Percentiles rank a stretch among this genome's conserved stretches.
Evolutionary conservation across 2,888 invertebrate genomes (phyloP).

Genomic region (Fragum whitleyi): DNA sequence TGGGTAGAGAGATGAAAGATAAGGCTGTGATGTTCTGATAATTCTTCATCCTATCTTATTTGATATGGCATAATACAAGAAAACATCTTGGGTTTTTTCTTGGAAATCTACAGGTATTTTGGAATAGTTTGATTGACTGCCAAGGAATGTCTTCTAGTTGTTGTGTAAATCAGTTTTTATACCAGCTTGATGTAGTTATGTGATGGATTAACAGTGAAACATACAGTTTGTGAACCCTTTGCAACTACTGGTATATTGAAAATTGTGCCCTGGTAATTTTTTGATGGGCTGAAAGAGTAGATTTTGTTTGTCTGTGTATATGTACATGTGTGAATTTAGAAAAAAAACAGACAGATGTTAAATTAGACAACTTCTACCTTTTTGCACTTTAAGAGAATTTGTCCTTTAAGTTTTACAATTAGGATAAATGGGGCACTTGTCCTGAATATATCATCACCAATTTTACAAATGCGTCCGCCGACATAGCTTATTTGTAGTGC

Average conservation of each 20-base stretch:
- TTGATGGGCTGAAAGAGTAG: no score
- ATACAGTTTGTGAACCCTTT: background rate
- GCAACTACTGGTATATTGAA: no score
- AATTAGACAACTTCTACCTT: background rate
- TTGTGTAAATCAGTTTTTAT: constrained; percentile 7
- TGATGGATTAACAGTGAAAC: constrained; percentile 2
- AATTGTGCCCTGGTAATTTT: no score
- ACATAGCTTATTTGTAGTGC: no score
- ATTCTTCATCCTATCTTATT: background rate
- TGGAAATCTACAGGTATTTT: constrained; percentile 11
- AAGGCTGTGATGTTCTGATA: constrained; percentile 9
- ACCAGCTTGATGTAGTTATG: background rate
- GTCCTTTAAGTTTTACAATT: no score
- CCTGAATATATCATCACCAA: no score
- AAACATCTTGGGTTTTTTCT: background rate
- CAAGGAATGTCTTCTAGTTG: constrained; percentile 25
- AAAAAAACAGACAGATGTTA: background rate
- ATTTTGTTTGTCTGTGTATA: no score
- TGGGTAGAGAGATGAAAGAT: background rate
- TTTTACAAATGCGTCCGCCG: no score
- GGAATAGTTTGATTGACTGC: constrained; percentile 13
- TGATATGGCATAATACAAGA: constrained; percentile 14
- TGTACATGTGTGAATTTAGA: no score
- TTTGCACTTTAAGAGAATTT: background rate
- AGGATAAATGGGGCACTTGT: no score